Percentiles rank a stretch among this genome's conserved stretches.
Conservation (phyloP, 2,888 invertebrate genomes). For the Trissolcus japonicus region DNA sequence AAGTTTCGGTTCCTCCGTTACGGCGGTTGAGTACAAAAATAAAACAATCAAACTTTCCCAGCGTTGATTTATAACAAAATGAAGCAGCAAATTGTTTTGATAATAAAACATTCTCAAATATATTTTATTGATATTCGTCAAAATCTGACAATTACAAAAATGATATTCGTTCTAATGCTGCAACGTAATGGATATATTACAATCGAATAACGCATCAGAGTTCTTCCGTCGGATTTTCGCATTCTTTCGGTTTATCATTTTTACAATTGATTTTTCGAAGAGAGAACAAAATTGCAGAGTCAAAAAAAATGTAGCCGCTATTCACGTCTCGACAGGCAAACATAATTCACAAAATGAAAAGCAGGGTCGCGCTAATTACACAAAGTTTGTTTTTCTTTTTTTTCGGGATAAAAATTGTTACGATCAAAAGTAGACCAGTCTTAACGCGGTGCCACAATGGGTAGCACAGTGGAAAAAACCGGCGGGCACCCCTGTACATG, state of each 20-base stretch:
- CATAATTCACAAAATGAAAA: background rate
- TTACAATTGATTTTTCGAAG: slow-evolving; percentile 30
- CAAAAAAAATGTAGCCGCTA: slow-evolving; percentile 17
- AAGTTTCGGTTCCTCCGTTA: too few relatives aligned
- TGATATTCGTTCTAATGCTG: slow-evolving; percentile 52
- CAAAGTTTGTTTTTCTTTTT: background rate
- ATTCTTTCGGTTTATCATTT: slow-evolving; percentile 24
- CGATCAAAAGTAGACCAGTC: slow-evolving; percentile 47
- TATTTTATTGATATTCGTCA: slow-evolving; percentile 58
- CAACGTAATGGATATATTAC: slow-evolving; percentile 57
- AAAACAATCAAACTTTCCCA: background rate
- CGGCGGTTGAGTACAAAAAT: background rate
- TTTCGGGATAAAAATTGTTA: slow-evolving; percentile 21
- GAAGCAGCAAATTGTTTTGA: slow-evolving; percentile 16
- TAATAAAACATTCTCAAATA: slow-evolving; percentile 57
- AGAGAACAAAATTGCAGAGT: slow-evolving; percentile 18
- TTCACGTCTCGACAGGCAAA: slow-evolving; percentile 9
- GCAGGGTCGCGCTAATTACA: slow-evolving; percentile 20
- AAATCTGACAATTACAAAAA: slow-evolving; percentile 57
- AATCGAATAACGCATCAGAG: slow-evolving; percentile 42
- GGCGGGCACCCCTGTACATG: slow-evolving; percentile 39
- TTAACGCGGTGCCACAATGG: slow-evolving; percentile 41
- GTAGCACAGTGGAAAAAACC: slow-evolving; percentile 38
- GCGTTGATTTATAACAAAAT: background rate
- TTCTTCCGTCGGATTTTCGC: slow-evolving; percentile 31